Evolutionary conservation across 2,113 vertebrate genomes (phyloP).

Genomic region (Formicarius rufipectus): DNA sequence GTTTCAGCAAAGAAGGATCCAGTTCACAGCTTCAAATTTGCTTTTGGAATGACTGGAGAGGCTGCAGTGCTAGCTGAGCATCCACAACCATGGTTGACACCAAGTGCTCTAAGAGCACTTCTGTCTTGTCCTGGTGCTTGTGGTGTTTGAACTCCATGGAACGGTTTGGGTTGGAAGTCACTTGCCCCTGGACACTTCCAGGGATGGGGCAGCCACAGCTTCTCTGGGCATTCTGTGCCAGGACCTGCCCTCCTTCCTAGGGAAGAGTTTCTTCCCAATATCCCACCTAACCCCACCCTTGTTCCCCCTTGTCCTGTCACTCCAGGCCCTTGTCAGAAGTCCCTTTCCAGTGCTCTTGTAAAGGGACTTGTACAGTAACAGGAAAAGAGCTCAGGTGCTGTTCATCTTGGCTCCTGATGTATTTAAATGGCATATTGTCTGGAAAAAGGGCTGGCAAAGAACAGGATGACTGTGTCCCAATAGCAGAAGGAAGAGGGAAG

Average conservation of each 20-base stretch:
- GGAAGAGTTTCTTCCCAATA: background rate
- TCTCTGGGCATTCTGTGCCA: background rate
- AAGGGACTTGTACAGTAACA: too few species aligned
- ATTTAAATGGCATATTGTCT: accelerated
- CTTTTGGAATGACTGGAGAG: accelerated
- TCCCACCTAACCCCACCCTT: background rate
- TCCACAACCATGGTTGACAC: background rate
- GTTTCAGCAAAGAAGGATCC: background rate
- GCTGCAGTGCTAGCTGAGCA: background rate
- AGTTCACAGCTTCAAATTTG: background rate
- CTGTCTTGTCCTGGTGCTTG: background rate
- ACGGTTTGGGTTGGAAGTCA: background rate
- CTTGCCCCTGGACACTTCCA: background rate
- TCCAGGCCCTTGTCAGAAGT: too few species aligned
- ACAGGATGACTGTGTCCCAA: accelerated
- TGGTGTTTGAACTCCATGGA: background rate
- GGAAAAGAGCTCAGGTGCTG: background rate
- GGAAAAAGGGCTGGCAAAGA: too few species aligned
- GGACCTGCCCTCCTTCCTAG: background rate
- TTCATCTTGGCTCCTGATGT: background rate
- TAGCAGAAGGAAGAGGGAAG: background rate
- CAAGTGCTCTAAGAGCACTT: background rate
- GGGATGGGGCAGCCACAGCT: background rate
- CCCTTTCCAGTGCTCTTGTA: background rate
- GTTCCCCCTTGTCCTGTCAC: background rate